These are phyloP conservation scores for Pollenia angustigena DNA, from an alignment of 2,888 invertebrate genomes.

Conservation along the genomic window DNA sequence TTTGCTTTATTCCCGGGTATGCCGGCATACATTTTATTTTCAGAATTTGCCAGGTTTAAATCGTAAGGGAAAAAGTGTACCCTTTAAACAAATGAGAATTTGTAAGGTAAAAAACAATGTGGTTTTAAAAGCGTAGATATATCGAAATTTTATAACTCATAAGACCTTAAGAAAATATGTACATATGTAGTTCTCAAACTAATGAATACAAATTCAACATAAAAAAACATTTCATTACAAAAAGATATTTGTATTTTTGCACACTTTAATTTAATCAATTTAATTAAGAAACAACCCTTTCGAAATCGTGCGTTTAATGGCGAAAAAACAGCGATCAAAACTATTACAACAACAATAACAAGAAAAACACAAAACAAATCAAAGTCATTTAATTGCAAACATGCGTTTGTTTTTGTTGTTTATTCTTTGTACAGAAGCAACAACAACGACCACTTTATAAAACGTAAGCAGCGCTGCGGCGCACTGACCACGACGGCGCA, in stretches of 20 bases:
- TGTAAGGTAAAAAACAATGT: no score
- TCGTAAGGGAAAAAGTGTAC: no score
- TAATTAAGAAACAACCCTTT: slow-evolving; percentile 23
- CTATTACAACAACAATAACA: slow-evolving; percentile 27
- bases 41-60: no score
- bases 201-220: no score
- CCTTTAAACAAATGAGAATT: no score
- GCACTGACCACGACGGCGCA: background rate
- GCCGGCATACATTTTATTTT: no score
- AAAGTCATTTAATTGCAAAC: slow-evolving; percentile 46
- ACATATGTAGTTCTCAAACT: no score
- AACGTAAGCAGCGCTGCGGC: slow-evolving; percentile 27
- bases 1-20: no score
- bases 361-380: slow-evolving; percentile 15
- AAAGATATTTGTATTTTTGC: background rate
- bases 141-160: no score
- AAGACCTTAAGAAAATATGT: no score
- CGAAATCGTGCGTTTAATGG: background rate
- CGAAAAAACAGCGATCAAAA: slow-evolving; percentile 25
- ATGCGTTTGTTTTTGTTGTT: slow-evolving; percentile 48
- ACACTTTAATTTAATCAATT: background rate
- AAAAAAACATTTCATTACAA: background rate
- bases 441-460: slow-evolving; percentile 21
- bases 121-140: no score
- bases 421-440: background rate